Conservation (phyloP, 2,797 vertebrate species). For the Natrix natrix region DNA sequence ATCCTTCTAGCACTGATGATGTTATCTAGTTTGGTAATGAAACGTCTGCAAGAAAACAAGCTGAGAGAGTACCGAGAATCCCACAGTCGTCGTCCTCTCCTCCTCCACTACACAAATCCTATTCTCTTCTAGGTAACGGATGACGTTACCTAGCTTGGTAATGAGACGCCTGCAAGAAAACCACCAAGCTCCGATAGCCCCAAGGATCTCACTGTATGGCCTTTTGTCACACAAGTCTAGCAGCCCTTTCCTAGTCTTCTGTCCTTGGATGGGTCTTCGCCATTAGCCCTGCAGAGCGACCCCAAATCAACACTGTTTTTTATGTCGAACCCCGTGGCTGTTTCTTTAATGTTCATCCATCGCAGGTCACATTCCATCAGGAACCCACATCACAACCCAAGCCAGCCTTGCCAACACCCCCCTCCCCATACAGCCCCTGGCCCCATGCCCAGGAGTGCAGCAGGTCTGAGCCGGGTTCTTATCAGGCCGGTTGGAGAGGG, state of each 20-base stretch:
- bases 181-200: not conserved
- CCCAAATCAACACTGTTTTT: not conserved
- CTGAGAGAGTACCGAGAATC: not conserved
- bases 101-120: not conserved
- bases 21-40: not conserved
- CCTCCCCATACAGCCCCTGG: not conserved
- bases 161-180: not conserved
- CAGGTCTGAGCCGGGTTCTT: not conserved
- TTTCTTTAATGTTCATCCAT: not conserved
- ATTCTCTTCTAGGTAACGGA: not conserved
- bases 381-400: not conserved
- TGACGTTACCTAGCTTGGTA: not conserved
- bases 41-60: not conserved
- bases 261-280: not conserved
- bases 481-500: constrained; percentile 12
- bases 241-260: not conserved
- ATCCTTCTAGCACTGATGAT: not conserved
- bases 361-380: not conserved
- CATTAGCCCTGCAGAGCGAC: not conserved
- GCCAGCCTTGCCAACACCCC: not conserved
- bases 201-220: not conserved
- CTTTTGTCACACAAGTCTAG: not conserved
- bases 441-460: not conserved
- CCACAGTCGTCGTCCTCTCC: not conserved
- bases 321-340: no score